Percentiles rank a stretch among this genome's conserved stretches.
These are phyloP conservation scores for Mionectes olivaceus DNA, from an alignment of 2,797 vertebrate genomes.

Conservation along the genomic window DNA sequence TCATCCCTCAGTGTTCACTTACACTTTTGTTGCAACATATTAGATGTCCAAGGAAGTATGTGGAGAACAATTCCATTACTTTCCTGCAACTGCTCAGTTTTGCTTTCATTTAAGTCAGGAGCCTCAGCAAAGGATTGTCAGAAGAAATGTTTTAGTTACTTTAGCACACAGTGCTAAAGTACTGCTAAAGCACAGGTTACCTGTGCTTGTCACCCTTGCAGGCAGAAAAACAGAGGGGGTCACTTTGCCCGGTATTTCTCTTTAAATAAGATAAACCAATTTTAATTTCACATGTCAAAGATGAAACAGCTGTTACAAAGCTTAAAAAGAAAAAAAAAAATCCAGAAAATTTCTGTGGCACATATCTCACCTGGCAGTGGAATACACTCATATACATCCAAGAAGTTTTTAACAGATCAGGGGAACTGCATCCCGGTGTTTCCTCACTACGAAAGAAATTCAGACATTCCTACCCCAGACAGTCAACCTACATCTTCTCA, in stretches of 20 bases:
- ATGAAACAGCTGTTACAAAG: background rate
- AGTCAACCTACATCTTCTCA: background rate
- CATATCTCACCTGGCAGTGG: background rate
- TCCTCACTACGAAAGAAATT: background rate
- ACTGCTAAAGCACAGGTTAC: too few relatives aligned
- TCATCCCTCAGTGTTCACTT: background rate
- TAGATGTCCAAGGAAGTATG: background rate
- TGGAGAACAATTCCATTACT: background rate
- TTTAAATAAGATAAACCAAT: background rate
- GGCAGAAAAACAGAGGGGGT: background rate
- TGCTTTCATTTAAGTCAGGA: background rate
- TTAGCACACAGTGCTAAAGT: background rate
- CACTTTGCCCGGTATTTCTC: background rate
- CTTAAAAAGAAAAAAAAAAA: background rate
- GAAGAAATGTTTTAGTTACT: background rate
- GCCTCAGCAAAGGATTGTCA: background rate
- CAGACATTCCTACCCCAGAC: background rate
- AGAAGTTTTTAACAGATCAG: background rate
- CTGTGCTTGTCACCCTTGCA: background rate
- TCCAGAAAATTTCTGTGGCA: background rate
- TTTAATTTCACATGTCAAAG: background rate
- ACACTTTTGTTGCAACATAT: background rate
- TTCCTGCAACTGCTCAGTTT: background rate
- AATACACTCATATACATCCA: background rate
- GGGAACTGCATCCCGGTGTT: background rate